A percentile compares a stretch with the other conserved stretches of the same genome.
Conservation (phyloP, 2,888 invertebrate genomes). For the Pollenia amentaria region DNA sequence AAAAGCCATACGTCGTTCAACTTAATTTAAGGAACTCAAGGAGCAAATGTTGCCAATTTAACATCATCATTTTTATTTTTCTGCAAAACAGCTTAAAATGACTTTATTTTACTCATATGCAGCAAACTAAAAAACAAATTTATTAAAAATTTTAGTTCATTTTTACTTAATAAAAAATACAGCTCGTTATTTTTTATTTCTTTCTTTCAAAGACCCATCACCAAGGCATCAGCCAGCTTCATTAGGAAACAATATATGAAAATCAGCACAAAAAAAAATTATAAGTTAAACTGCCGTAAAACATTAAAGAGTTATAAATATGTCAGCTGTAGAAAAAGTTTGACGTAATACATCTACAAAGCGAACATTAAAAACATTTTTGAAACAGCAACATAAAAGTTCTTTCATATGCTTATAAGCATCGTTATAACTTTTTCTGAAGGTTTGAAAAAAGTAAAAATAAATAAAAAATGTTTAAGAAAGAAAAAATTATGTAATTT, state of each 20-base stretch:
- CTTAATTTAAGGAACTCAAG: neutral
- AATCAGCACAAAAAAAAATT: neutral
- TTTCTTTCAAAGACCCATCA: constrained; percentile 10
- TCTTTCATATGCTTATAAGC: constrained; percentile 9
- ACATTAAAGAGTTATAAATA: constrained; percentile 48
- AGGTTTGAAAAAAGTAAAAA: neutral
- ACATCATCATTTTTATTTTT: neutral
- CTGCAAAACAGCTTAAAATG: neutral
- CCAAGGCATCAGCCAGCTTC: constrained; percentile 22
- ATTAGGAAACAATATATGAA: constrained; percentile 8
- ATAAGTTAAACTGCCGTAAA: constrained; percentile 15
- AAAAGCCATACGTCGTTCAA: neutral
- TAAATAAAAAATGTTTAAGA: neutral
- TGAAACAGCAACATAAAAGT: constrained; percentile 18
- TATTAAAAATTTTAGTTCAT: constrained; percentile 22
- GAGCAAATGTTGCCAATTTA: constrained; percentile 14
- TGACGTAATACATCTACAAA: neutral
- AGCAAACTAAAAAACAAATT: constrained; percentile 30
- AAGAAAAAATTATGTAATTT: constrained; percentile 1
- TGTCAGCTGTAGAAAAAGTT: constrained; percentile 51
- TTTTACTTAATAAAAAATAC: constrained; percentile 12
- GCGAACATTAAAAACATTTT: neutral
- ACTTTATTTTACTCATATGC: neutral
- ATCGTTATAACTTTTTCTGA: constrained; percentile 48
- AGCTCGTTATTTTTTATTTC: neutral